Conservation (phyloP, 2,113 vertebrate species). For the Lamprotornis superbus region DNA sequence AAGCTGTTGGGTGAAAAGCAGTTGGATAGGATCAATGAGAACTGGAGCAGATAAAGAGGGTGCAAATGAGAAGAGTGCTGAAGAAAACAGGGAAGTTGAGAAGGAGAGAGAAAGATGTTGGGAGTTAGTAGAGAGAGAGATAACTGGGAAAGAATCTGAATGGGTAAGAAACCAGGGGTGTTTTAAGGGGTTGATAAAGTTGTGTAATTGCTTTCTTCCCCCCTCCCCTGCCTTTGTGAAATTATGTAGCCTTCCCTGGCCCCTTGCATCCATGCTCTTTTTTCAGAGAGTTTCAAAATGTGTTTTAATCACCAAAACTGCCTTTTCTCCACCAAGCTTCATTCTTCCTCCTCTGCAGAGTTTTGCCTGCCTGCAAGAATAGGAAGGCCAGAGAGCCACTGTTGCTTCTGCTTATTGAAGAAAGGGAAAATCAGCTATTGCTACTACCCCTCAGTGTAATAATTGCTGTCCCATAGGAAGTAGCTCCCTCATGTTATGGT, state of each 20-base stretch:
- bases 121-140: neutral
- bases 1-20: neutral
- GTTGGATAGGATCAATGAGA: neutral
- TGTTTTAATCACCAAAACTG: neutral
- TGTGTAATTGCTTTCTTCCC: neutral
- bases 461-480: neutral
- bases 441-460: neutral
- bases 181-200: neutral
- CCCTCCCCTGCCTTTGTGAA: neutral
- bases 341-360: neutral
- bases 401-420: neutral
- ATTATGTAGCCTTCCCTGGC: neutral
- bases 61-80: neutral
- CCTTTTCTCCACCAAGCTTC: neutral
- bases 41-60: neutral
- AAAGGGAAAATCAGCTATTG: neutral
- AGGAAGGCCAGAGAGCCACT: neutral
- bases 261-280: neutral
- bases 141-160: neutral
- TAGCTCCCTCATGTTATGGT: neutral
- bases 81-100: neutral
- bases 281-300: accelerated
- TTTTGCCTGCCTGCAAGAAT: neutral
- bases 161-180: neutral
- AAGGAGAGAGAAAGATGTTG: neutral